Evolutionary conservation across 2,888 invertebrate species (phyloP), one percentile per base, ranked within the genome.

Genomic region (Nasonia oneida): DNA sequence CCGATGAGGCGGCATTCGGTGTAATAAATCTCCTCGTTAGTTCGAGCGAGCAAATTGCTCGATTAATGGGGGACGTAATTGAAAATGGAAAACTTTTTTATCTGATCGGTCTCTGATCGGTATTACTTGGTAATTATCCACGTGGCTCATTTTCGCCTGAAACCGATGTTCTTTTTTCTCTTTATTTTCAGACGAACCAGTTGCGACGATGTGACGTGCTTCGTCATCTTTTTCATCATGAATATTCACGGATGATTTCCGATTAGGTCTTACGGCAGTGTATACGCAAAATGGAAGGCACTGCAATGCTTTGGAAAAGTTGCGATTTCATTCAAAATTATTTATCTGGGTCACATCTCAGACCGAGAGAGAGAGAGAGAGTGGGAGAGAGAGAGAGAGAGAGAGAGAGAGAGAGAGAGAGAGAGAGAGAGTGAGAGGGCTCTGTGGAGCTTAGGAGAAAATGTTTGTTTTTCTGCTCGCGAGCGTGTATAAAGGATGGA

Each of bases 41-140:
- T 80, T 80, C 18, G 78, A 37, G 23, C 39, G 53, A 70, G 42
- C 42, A 23, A 74, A 57, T 67, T 18, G 42, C 23, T 37, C 53
- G 42, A 77, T 77, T 77, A 77, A 71, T 53, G 33, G 29, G 1
- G 6, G 6, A n/a, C 50, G 18, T 81, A 76, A 80, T 84, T 84
- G 80, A 84, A 80, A 80, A 67, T 80, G 73, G 12, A 57, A 57
- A 64, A 53, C 42, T 84, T 80, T 80, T 80, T 76, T 75, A 75
- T 80, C 75, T 70, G 50, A 74, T 84, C 39, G n/a, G 29, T 75
- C n/a, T 23, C 23, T 23, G 23, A 23, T 23, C 23, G 23, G 23
- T 47, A 76, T 84, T 73, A 47, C 33, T 73, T 50, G 42, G 42
- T 78, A 64, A 75, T 33, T 47, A 33, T 33, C 33, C 29, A 33